A percentile compares a stretch with the other conserved stretches of the same genome.
phyloP scores from a whole-genome alignment of 2,113 vertebrate species.

The Coptodon rendalli region DNA sequence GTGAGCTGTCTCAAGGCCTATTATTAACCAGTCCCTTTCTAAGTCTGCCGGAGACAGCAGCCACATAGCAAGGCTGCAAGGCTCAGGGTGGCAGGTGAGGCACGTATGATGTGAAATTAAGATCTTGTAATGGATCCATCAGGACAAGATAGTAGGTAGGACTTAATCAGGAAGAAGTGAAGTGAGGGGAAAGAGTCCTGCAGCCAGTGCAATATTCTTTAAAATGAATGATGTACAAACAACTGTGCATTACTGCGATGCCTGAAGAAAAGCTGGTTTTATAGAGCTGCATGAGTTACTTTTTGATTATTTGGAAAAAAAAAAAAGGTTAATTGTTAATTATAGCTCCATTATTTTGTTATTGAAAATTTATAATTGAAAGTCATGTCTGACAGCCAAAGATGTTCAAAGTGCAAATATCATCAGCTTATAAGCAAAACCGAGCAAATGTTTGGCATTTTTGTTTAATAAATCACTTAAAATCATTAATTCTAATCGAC shows the following conservation, averaged over 20 bases:
- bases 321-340: not conserved
- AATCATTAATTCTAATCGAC: not conserved
- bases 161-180: not conserved
- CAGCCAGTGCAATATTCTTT: not conserved
- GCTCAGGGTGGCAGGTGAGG: conserved; percentile 19
- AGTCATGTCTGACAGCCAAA: not conserved
- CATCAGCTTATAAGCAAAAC: not conserved
- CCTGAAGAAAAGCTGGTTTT: not conserved
- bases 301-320: not conserved
- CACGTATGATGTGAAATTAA: conserved; percentile 24
- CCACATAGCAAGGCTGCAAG: not conserved
- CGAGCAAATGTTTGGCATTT: not conserved
- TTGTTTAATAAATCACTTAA: not conserved
- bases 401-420: not conserved
- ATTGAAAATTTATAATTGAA: not conserved
- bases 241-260: not conserved
- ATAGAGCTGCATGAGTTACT: not conserved
- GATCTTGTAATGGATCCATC: conserved; percentile 30
- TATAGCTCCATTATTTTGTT: not conserved
- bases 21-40: conserved; percentile 51
- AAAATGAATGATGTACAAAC: not conserved
- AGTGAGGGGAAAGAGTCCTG: not conserved
- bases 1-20: conserved; percentile 52
- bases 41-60: conserved; percentile 16
- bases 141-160: not conserved